phyloP scores from a whole-genome alignment of 2,797 vertebrate genomes.

The Coregonus suidteri region DNA sequence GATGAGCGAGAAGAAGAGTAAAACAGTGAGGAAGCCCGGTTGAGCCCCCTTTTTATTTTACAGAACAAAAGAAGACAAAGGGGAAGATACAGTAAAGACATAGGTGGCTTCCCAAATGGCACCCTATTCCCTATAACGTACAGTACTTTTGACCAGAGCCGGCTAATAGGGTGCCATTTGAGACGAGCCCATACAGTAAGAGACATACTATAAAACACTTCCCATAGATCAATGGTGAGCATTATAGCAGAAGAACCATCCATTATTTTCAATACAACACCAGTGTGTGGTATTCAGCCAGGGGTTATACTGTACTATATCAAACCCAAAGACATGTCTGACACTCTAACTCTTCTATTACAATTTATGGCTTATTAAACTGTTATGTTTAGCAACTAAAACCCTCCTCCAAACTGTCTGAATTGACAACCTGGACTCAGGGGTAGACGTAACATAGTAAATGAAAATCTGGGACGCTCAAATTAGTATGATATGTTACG shows the following conservation, averaged over 20 bases:
- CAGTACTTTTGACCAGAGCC: background rate
- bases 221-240: background rate
- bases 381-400: slow-evolving; percentile 2
- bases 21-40: background rate
- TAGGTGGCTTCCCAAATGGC: background rate
- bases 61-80: background rate
- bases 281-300: background rate
- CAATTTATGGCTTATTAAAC: background rate
- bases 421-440: slow-evolving; percentile 4
- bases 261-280: background rate
- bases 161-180: background rate
- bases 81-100: background rate
- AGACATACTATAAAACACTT: background rate
- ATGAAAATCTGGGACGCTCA: no score
- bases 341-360: background rate
- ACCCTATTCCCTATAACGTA: background rate
- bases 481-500: no score
- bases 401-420: background rate
- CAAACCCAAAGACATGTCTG: no score
- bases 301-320: no score
- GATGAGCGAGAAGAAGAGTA: background rate
- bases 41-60: background rate
- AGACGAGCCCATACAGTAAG: background rate
- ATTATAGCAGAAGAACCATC: background rate
- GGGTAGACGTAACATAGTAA: no score